Conservation (phyloP, 2,113 vertebrate species). For the Urocitellus parryii region DNA sequence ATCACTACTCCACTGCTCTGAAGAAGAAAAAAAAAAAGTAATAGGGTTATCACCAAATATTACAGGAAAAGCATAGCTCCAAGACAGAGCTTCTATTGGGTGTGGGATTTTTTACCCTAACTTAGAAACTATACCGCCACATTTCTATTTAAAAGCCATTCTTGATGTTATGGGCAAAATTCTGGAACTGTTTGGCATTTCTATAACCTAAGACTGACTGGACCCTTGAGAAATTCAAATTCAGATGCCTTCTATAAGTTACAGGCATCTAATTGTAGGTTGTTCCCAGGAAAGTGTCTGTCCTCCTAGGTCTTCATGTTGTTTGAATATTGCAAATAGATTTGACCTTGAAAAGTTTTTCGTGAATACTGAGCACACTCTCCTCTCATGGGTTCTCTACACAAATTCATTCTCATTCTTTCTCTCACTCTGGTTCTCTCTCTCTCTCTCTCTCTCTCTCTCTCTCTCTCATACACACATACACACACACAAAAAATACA, state of each 20-base stretch:
- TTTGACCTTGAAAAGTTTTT: constrained; percentile 48
- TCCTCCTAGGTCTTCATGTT: background rate
- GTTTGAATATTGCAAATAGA: constrained; percentile 18
- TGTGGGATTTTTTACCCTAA: background rate
- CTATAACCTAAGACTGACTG: background rate
- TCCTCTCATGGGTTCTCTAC: no score
- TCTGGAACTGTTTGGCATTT: background rate
- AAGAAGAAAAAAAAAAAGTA: constrained; percentile 24
- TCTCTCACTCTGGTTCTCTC: no score
- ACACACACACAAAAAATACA: background rate
- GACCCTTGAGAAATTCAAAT: constrained; percentile 7
- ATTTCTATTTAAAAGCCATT: background rate
- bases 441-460: background rate
- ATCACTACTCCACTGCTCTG: background rate
- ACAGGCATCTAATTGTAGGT: background rate
- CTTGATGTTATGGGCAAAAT: background rate
- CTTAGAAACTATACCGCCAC: background rate
- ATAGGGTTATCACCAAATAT: constrained; percentile 25
- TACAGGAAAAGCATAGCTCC: constrained; percentile 55
- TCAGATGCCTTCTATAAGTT: constrained; percentile 15
- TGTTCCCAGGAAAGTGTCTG: background rate
- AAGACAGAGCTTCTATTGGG: constrained; percentile 17
- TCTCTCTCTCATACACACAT: background rate
- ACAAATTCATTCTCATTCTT: background rate
- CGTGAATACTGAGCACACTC: background rate